phyloP scores from a whole-genome alignment of 2,888 invertebrate genomes.

The Polietes domitor region DNA sequence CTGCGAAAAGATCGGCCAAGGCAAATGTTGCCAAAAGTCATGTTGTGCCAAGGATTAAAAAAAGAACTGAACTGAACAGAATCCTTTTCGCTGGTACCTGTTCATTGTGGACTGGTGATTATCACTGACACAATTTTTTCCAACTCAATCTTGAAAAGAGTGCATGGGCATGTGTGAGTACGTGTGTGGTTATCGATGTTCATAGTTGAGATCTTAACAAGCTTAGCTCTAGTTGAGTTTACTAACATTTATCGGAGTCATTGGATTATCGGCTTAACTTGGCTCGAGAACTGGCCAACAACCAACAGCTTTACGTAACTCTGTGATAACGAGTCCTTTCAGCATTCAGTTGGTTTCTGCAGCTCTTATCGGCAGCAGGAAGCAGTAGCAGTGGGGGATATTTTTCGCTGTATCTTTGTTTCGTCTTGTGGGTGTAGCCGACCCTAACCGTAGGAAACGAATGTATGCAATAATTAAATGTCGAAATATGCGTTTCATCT shows the following conservation, averaged over 20 bases:
- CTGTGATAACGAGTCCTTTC: constrained; percentile 5
- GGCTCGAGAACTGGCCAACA: background rate
- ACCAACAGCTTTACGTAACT: constrained; percentile 47
- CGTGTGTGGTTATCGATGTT: background rate
- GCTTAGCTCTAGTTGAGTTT: constrained; percentile 63
- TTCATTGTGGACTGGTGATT: constrained; percentile 15
- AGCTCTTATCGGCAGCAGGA: constrained; percentile 27
- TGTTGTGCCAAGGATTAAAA: constrained; percentile 75
- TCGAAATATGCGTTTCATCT: background rate
- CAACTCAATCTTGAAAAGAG: background rate
- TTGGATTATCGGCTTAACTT: constrained; percentile 57
- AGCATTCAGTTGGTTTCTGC: background rate
- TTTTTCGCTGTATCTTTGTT: background rate
- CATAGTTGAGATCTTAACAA: constrained; percentile 35
- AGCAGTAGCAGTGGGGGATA: constrained; percentile 36
- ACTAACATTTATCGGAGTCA: constrained; percentile 66
- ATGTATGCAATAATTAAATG: no score
- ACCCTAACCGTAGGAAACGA: no score
- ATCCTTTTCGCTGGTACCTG: constrained; percentile 26
- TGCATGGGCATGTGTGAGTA: background rate
- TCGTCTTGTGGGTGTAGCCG: constrained; percentile 6
- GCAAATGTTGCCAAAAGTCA: constrained; percentile 73
- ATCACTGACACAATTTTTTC: constrained; percentile 55
- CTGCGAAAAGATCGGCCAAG: constrained; percentile 12
- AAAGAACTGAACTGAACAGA: constrained; percentile 32